A percentile compares a stretch with the other conserved stretches of the same genome.
Evolutionary conservation across 2,797 vertebrate genomes (phyloP).

Genomic region (Phylloscopus collybita): DNA sequence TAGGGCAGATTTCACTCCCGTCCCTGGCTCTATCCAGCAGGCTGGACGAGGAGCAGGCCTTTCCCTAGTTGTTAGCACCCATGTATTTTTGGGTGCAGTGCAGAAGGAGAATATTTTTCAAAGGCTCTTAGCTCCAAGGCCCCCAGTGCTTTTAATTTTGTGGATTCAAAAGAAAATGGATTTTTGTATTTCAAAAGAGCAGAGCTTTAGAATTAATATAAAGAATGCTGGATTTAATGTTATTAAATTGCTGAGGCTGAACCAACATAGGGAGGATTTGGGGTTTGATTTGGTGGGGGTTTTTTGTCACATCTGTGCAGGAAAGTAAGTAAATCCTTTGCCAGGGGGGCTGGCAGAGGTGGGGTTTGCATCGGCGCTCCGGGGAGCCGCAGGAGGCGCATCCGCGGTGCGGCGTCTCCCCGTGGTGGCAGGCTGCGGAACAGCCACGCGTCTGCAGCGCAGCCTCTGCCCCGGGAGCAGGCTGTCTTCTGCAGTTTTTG

Average conservation of each 20-base stretch:
- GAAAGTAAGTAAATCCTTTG: background rate
- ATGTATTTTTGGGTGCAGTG: background rate
- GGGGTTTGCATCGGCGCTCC: background rate
- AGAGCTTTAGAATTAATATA: background rate
- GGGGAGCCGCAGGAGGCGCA: background rate
- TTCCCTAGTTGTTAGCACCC: background rate
- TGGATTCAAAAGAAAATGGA: background rate
- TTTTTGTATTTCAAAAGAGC: background rate
- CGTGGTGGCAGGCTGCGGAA: background rate
- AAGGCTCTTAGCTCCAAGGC: background rate
- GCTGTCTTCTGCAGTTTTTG: background rate
- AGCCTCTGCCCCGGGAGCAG: background rate
- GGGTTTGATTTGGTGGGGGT: background rate
- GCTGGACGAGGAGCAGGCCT: background rate
- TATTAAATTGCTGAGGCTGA: conserved; percentile 15
- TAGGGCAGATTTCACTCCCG: background rate
- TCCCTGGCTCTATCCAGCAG: background rate
- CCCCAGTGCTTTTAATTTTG: background rate
- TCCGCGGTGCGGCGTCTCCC: conserved; percentile 9
- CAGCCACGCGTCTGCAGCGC: background rate
- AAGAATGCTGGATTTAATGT: background rate
- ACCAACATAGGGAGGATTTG: background rate
- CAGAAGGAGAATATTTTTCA: background rate
- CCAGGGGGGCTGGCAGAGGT: background rate
- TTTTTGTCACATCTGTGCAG: background rate